Evolutionary conservation across 92 coral and sea anemone species (phyloP).

Genomic region (Parazoanthus atlanticus): DNA sequence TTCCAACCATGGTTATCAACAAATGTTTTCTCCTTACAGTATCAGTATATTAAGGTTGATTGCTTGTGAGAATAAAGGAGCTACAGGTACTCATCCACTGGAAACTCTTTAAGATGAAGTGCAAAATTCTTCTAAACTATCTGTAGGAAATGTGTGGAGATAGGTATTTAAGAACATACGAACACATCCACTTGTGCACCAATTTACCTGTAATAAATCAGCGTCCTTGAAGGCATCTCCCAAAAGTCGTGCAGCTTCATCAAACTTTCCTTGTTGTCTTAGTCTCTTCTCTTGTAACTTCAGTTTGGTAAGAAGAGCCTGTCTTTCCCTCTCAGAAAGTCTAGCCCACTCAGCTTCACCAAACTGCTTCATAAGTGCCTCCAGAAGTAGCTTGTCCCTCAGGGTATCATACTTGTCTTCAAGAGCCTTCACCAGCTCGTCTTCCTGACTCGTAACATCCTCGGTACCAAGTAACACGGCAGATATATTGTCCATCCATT

Average conservation of each 20-base stretch:
- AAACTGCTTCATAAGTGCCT: slow-evolving; percentile 88
- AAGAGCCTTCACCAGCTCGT: slow-evolving; percentile 87
- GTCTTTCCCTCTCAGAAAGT: slow-evolving; percentile 89
- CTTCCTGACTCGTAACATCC: slow-evolving; percentile 87
- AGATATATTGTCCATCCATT: slow-evolving; percentile 84
- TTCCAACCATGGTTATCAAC: too few relatives aligned
- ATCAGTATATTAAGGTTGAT: too few relatives aligned
- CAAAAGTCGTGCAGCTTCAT: slow-evolving; percentile 85
- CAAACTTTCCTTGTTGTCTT: slow-evolving; percentile 94
- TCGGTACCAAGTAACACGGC: slow-evolving; percentile 95
- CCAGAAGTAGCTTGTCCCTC: slow-evolving; percentile 88
- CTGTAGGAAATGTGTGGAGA: neutral
- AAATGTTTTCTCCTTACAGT: too few relatives aligned
- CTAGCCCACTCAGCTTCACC: slow-evolving; percentile 95
- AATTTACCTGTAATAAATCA: slow-evolving; percentile 72
- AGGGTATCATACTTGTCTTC: slow-evolving; percentile 95
- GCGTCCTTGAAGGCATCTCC: slow-evolving; percentile 92
- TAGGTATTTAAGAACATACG: neutral
- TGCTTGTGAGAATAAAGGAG: neutral
- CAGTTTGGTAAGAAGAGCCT: slow-evolving; percentile 81
- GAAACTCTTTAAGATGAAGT: too few relatives aligned
- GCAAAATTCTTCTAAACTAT: too few relatives aligned
- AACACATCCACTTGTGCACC: too few relatives aligned
- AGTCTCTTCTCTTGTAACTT: slow-evolving; percentile 86
- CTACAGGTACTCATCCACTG: neutral